Base-by-base conservation (phyloP, 2,113 vertebrate genomes). In the Tichodroma muraria region DNA sequence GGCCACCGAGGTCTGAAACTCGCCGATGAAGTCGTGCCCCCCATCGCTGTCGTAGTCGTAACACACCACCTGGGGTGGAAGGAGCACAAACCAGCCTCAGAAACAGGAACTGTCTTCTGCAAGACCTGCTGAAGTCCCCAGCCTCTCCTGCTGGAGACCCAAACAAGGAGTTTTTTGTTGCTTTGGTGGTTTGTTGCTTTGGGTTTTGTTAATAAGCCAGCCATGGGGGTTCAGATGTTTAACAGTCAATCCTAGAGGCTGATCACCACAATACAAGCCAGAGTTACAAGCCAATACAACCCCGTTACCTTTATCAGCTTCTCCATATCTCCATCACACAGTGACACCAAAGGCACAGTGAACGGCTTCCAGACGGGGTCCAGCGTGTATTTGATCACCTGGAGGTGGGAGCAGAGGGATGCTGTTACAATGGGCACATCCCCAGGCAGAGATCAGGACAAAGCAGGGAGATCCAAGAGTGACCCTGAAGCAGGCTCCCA, bases 301-400 rank as follows among this genome's bases (percentile, higher is more conserved):
- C 12, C 16, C 1, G 0, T 85, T 88, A 99, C 99, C 98, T 99
- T 99, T 91, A 99, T 98, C 94, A 97, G 98, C 96, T 99, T 99
- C 92, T 99, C 98, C 82, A 99, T 94, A 49, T 99, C 99, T 90
- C 99, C 99, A 83, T 99, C 98, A 33, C 99, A 99, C 79, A 99
- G 98, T 30, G 99, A 99, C 94, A 99, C 98, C 63, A 99, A 97
- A 24, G 99, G 99, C 93, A 99, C 98, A 2, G 99, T 99, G 95
- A 99, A 99, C 0, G 99, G 96, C 91, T 99, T 99, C 99, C 99
- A 99, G 42, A 98, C 94, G 0, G 99, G 99, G 95, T 99, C 99
- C 97, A 99, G 97, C 0, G 99, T 99, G 97, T 99, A 99, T 96
- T 99, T 99, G 97, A 99, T 99, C 85, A 99, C 99, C 99, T 99